Evolutionary conservation across 2,888 invertebrate species (phyloP).

Genomic region (Caenorhabditis doughertyi): DNA sequence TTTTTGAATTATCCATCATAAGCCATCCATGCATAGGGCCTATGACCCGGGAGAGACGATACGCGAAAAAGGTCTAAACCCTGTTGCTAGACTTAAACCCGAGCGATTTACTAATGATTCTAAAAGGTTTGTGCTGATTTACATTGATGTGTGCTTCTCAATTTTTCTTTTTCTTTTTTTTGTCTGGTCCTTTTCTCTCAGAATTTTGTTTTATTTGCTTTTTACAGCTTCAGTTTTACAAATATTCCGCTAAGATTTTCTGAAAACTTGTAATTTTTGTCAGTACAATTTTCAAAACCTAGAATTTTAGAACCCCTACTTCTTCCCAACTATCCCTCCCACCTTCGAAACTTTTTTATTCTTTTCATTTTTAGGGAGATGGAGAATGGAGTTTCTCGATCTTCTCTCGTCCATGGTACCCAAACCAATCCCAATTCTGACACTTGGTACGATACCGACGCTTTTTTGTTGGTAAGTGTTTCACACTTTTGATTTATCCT

Average conservation of each 20-base stretch:
- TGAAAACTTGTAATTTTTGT: too few relatives aligned
- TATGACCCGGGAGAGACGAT: slow-evolving; percentile 64
- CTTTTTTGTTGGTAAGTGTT: slow-evolving; percentile 79
- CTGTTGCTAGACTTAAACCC: slow-evolving; percentile 7
- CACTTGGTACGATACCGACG: slow-evolving; percentile 81
- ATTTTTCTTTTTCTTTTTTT: background rate
- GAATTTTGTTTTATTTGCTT: background rate
- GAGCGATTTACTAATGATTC: slow-evolving; percentile 45
- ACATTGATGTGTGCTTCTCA: background rate
- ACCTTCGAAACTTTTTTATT: background rate
- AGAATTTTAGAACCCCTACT: too few relatives aligned
- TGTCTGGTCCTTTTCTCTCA: background rate
- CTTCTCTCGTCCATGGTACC: slow-evolving; percentile 71
- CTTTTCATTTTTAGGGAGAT: slow-evolving; percentile 49
- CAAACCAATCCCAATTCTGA: slow-evolving; percentile 72
- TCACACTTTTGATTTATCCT: too few relatives aligned
- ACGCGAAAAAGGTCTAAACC: slow-evolving; percentile 56
- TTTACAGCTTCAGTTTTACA: too few relatives aligned
- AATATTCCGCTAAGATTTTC: too few relatives aligned
- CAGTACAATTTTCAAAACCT: too few relatives aligned
- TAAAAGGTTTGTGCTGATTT: slow-evolving; percentile 44
- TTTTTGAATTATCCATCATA: slow-evolving; percentile 18
- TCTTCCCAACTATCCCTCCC: background rate
- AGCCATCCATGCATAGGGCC: slow-evolving; percentile 56
- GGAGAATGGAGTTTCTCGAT: slow-evolving; percentile 69